Conservation (phyloP, 2,113 vertebrate species). For the Centropus unirufus region DNA sequence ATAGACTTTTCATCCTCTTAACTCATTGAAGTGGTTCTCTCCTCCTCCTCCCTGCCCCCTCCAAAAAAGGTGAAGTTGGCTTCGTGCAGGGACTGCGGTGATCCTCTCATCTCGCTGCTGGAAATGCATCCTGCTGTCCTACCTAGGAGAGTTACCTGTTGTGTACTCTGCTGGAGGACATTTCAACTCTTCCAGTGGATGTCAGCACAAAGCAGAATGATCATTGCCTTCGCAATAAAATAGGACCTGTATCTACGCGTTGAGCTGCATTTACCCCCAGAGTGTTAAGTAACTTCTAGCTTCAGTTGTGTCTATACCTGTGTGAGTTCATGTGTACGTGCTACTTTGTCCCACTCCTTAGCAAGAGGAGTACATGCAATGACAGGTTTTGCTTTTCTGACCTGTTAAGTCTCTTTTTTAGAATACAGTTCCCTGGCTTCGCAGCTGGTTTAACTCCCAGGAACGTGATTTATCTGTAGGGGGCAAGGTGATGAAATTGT, state of each 20-base stretch:
- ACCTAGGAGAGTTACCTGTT: background rate
- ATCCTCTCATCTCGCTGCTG: background rate
- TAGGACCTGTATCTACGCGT: background rate
- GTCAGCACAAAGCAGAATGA: background rate
- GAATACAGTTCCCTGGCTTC: background rate
- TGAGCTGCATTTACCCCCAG: background rate
- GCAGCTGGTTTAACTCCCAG: background rate
- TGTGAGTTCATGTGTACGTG: background rate
- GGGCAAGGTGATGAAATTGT: background rate
- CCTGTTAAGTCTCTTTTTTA: background rate
- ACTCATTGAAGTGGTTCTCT: constrained; percentile 41
- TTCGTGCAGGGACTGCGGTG: background rate
- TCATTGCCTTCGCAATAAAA: background rate
- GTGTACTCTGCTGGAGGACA: background rate
- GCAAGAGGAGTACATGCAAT: background rate
- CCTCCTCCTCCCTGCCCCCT: background rate
- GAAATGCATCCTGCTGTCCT: background rate
- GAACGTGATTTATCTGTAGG: background rate
- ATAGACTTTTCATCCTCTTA: constrained; percentile 77
- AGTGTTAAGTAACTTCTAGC: background rate
- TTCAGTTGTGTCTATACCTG: background rate
- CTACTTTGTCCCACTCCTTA: background rate
- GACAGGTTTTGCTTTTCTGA: background rate
- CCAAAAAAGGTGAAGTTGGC: background rate
- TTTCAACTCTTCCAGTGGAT: background rate